These are phyloP conservation scores for Eurystomus glaucurus DNA, from an alignment of 2,797 vertebrate genomes.

Conservation along the genomic window DNA sequence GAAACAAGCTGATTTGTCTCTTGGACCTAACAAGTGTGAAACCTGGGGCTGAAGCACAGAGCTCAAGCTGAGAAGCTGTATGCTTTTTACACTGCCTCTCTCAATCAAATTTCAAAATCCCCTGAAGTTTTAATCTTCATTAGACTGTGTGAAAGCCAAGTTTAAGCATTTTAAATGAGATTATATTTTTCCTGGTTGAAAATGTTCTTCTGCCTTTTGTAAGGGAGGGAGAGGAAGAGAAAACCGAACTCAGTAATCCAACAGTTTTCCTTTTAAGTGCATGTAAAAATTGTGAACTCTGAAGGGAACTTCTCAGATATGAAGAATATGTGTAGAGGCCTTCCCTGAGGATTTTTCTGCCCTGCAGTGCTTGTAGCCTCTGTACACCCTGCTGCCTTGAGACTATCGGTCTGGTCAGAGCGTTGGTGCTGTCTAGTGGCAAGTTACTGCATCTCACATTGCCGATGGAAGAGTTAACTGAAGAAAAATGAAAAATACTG, in stretches of 20 bases:
- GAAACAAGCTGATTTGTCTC: conserved; percentile 11
- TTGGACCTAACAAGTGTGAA: neutral
- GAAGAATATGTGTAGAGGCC: neutral
- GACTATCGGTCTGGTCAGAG: neutral
- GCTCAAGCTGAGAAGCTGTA: neutral
- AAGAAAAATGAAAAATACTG: neutral
- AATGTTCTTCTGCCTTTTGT: neutral
- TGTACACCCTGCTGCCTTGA: neutral
- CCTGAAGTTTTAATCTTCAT: neutral
- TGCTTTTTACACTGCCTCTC: neutral
- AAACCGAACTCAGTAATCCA: neutral
- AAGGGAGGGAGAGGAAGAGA: neutral
- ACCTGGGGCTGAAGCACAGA: neutral
- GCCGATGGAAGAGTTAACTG: neutral
- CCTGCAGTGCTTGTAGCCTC: neutral
- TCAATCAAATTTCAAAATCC: neutral
- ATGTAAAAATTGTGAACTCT: rapidly evolving
- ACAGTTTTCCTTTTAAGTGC: neutral
- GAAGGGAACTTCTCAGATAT: neutral
- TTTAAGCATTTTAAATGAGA: neutral
- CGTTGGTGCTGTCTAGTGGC: conserved; percentile 25
- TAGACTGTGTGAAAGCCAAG: neutral
- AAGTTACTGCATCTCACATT: neutral
- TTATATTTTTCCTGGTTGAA: neutral
- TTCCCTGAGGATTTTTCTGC: neutral